These are phyloP conservation scores for Steatornis caripensis DNA, from an alignment of 2,113 vertebrate species.

Conservation along the genomic window DNA sequence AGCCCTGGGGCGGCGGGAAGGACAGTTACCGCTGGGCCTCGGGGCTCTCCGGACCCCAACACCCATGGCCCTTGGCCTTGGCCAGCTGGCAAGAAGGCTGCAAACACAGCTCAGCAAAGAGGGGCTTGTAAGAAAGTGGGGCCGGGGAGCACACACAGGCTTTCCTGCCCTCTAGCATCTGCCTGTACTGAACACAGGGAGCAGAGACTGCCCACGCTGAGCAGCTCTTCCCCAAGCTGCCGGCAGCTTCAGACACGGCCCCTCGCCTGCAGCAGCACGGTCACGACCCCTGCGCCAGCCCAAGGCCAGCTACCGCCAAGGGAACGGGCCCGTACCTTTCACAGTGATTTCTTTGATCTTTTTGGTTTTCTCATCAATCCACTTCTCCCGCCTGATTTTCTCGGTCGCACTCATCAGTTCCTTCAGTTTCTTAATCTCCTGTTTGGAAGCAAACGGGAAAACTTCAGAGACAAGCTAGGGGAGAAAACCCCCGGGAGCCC, in stretches of 20 bases:
- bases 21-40: rapidly evolving
- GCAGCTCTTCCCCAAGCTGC: background rate
- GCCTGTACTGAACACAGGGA: no score
- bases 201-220: background rate
- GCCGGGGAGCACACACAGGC: rapidly evolving
- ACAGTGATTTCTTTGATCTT: constrained; percentile 97
- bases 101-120: background rate
- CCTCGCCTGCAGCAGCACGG: rapidly evolving
- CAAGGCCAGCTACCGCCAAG: rapidly evolving
- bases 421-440: constrained; percentile 95
- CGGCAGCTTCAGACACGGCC: background rate
- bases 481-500: background rate
- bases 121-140: rapidly evolving
- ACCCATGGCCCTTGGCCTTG: rapidly evolving
- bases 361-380: constrained; percentile 94
- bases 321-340: constrained; percentile 72
- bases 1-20: constrained; percentile 71
- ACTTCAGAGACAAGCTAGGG: background rate
- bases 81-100: background rate
- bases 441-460: background rate
- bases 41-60: background rate
- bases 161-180: background rate
- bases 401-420: constrained; percentile 89
- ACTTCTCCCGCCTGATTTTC: constrained; percentile 90
- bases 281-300: rapidly evolving